A percentile compares a stretch with the other conserved stretches of the same genome.
Conservation (phyloP, 2,888 invertebrate genomes). For the Euplagia quadripunctaria region DNA sequence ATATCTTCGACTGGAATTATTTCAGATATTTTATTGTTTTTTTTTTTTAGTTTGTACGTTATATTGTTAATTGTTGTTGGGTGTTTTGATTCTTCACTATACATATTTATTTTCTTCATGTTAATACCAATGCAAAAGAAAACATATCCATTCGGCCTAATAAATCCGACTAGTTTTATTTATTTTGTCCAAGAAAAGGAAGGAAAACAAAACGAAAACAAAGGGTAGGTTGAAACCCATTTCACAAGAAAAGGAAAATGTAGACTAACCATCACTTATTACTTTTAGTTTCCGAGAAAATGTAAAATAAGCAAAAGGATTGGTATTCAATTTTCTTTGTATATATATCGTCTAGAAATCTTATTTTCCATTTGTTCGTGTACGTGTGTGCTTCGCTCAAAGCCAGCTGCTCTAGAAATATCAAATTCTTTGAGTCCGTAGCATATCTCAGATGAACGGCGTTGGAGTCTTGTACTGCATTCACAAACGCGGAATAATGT, state of each 20-base stretch:
- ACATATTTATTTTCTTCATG: conserved; percentile 10
- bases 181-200: conserved; percentile 21
- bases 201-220: conserved; percentile 17
- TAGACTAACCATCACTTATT: conserved; percentile 8
- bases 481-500: conserved; percentile 38
- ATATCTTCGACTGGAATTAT: too few species aligned
- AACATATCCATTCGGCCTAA: conserved; percentile 4
- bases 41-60: too few species aligned
- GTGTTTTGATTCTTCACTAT: too few species aligned
- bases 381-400: conserved; percentile 35
- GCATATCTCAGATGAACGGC: conserved; percentile 30
- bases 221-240: background rate
- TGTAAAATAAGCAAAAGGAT: conserved; percentile 35
- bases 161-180: conserved; percentile 16
- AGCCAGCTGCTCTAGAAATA: conserved; percentile 32
- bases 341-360: conserved; percentile 32
- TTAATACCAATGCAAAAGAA: conserved; percentile 9
- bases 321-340: conserved; percentile 41
- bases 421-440: conserved; percentile 42
- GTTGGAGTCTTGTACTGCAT: conserved; percentile 31
- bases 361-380: conserved; percentile 49
- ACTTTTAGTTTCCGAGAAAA: conserved; percentile 18
- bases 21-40: too few species aligned
- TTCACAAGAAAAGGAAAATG: conserved; percentile 15
- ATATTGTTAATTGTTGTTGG: too few species aligned